These are phyloP conservation scores for Aleiodes alternator DNA, from an alignment of 2,888 invertebrate genomes.

Conservation along the genomic window DNA sequence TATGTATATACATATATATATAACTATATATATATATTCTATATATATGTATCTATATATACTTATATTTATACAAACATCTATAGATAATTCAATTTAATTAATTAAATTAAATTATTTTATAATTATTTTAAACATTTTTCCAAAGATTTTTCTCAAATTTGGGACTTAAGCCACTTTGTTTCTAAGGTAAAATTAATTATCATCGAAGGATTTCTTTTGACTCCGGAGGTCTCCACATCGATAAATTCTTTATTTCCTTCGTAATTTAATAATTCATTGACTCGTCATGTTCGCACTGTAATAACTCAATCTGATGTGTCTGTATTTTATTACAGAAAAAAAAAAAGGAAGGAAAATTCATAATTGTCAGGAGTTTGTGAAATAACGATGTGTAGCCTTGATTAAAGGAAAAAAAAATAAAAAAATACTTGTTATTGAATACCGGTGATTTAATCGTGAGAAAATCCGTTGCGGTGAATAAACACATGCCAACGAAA, in stretches of 20 bases:
- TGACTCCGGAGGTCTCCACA: not conserved
- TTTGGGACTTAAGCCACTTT: too few relatives aligned
- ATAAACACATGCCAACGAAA: conserved; percentile 4
- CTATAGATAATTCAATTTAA: too few relatives aligned
- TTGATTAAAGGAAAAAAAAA: not conserved
- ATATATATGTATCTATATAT: too few relatives aligned
- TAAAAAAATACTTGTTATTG: conserved; percentile 25
- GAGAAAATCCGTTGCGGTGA: conserved; percentile 30
- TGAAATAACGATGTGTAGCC: conserved; percentile 30
- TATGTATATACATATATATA: too few relatives aligned
- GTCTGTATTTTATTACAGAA: not conserved
- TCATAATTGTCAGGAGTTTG: conserved; percentile 11
- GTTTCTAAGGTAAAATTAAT: too few relatives aligned
- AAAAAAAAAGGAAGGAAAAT: not conserved
- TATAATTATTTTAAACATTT: too few relatives aligned
- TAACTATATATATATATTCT: too few relatives aligned
- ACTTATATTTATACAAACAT: too few relatives aligned
- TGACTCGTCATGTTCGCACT: not conserved
- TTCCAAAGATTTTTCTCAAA: too few relatives aligned
- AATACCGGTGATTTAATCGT: conserved; percentile 20
- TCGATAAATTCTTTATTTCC: not conserved
- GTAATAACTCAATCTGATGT: not conserved
- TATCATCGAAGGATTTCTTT: too few relatives aligned
- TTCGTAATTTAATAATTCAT: not conserved
- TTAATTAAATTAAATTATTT: too few relatives aligned